A percentile compares a stretch with the other conserved stretches of the same genome.
phyloP scores from a whole-genome alignment of 2,888 invertebrate species.

The Tachystola acroxantha region DNA sequence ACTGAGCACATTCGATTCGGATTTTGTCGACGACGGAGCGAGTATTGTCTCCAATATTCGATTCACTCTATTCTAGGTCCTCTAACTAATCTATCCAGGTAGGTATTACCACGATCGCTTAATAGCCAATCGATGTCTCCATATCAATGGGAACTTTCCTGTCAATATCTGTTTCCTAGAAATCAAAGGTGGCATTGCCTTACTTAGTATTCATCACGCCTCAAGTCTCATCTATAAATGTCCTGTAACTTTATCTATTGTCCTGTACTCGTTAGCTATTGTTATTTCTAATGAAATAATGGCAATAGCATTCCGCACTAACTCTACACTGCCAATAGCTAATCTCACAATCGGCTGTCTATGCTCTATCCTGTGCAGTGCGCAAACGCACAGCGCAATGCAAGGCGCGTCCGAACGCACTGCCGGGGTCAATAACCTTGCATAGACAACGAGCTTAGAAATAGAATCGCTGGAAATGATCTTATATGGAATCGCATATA shows the following conservation, averaged over 20 bases:
- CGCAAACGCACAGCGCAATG: constrained; percentile 39
- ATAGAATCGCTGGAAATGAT: constrained; percentile 12
- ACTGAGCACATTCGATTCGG: too few species aligned
- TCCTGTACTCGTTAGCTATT: background rate
- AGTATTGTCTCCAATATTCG: too few species aligned
- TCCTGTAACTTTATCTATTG: too few species aligned
- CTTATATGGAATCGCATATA: constrained; percentile 2
- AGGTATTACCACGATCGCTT: too few species aligned
- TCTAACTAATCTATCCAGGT: too few species aligned
- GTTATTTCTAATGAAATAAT: constrained; percentile 1
- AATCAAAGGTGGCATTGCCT: background rate
- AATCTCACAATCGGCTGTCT: constrained; percentile 53
- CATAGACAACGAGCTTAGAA: constrained; percentile 20
- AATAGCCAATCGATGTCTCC: too few species aligned
- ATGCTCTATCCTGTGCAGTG: too few species aligned
- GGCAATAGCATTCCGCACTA: constrained; percentile 18
- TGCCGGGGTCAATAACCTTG: constrained; percentile 59
- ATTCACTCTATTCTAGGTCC: too few species aligned
- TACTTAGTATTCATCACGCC: constrained; percentile 5
- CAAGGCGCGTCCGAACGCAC: constrained; percentile 38
- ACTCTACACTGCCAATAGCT: constrained; percentile 35
- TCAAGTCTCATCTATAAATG: background rate
- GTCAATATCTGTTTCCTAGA: background rate
- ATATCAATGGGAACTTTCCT: too few species aligned
- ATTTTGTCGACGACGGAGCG: too few species aligned